These are phyloP conservation scores for Protaetia brevitarsis DNA, from an alignment of 1,140 invertebrate species.

Conservation along the genomic window DNA sequence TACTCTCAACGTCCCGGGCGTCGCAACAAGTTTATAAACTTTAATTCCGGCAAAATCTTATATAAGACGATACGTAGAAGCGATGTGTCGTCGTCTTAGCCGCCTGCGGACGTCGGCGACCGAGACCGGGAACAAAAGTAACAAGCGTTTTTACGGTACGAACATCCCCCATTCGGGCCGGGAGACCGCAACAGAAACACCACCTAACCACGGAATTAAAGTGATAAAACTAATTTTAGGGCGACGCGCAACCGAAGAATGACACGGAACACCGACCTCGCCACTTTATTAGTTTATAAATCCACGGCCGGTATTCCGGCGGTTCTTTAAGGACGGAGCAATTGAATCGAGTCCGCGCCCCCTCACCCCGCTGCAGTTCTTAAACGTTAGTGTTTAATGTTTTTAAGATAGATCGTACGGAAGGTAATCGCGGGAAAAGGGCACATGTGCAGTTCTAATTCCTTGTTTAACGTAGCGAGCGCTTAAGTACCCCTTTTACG, in stretches of 20 bases:
- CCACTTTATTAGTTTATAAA: conserved; percentile 18
- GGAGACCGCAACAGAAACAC: not conserved
- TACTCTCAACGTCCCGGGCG: not conserved
- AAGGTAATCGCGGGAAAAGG: too few species aligned
- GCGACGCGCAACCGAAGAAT: conserved; percentile 1
- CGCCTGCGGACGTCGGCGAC: too few species aligned
- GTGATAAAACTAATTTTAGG: conserved; percentile 17
- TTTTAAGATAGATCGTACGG: not conserved
- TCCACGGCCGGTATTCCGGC: not conserved
- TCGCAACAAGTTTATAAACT: conserved; percentile 16
- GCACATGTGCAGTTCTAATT: too few species aligned
- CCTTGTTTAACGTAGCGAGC: too few species aligned
- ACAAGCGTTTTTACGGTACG: not conserved
- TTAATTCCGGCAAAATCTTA: not conserved
- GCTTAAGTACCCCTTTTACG: too few species aligned
- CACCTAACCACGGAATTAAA: not conserved
- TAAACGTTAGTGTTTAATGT: not conserved
- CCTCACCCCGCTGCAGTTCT: not conserved
- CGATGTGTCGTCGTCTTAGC: not conserved
- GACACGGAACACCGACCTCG: not conserved
- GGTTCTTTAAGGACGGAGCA: not conserved
- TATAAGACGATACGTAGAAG: not conserved
- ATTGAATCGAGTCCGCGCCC: not conserved
- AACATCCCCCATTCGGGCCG: not conserved
- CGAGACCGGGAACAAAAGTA: not conserved